A percentile compares a stretch with the other conserved stretches of the same genome.
These are phyloP conservation scores for Furnarius figulus DNA, from an alignment of 2,113 vertebrate genomes.

Conservation along the genomic window DNA sequence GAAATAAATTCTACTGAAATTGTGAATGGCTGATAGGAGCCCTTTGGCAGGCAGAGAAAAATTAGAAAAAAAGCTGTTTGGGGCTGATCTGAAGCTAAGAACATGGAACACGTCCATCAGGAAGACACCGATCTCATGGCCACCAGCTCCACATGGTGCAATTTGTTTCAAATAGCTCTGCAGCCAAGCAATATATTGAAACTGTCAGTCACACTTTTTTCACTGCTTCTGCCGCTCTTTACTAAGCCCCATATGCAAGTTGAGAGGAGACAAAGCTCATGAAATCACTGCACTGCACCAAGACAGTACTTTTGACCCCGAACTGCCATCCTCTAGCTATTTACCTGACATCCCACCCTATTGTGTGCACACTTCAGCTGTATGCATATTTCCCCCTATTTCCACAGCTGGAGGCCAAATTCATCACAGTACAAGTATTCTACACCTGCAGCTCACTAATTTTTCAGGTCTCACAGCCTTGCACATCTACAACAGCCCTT, in stretches of 20 bases:
- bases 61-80: not conserved
- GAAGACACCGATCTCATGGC: not conserved
- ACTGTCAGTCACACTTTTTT: not conserved
- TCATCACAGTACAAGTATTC: not conserved
- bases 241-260: not conserved
- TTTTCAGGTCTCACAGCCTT: not conserved
- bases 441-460: not conserved
- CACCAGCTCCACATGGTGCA: not conserved
- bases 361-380: not conserved
- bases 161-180: not conserved
- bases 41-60: slow-evolving; percentile 8
- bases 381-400: not conserved
- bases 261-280: not conserved
- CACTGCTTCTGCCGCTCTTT: not conserved
- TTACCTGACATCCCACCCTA: not conserved
- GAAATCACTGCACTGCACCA: not conserved
- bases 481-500: not conserved
- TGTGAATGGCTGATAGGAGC: not conserved
- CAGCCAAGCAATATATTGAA: not conserved
- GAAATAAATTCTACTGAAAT: not conserved
- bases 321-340: not conserved
- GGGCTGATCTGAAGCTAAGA: not conserved
- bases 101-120: not conserved
- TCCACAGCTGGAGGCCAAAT: not conserved
- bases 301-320: not conserved